Base-by-base conservation (phyloP, 2,113 vertebrate genomes). In the Cygnus atratus region DNA sequence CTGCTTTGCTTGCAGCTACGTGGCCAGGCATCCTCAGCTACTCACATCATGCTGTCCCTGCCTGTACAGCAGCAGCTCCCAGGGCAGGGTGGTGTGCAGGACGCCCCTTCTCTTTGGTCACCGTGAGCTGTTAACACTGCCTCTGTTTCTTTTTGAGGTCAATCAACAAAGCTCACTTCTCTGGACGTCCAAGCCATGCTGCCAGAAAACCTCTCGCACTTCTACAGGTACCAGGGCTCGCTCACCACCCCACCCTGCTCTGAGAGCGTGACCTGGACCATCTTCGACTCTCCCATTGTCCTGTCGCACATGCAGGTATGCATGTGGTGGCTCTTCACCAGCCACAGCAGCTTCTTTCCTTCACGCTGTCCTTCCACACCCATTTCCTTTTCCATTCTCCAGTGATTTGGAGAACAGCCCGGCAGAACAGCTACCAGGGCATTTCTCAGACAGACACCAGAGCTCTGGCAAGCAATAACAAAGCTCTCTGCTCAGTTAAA, bases 171-270 rank as follows among this genome's bases (percentile, higher is more conserved):
- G 37, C 98, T 99, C 26, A 74, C 91, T 0, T 95, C 87, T 21
- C 85, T 99, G n/a, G 85, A 99, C 4, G 93, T 99, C 82, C 97
- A 98, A 61, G 98, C 98, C 76, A 99, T 99, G 99, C 97, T 99
- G 35, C 98, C 99, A 0, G 98, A 99, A 94, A 98, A 99, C 96
- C 95, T 99, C 24, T 97, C 97, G 2, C 96, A 98, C 62, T 99
- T 99, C 98, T 99, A 98, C 96, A 97, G 99, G 61, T 99, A 99
- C 86, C 95, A 98, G 35, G 99, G 99, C 54, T 99, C 99, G 19
- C 98, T 99, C 52, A 99, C 99, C 35, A 99, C 99, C 4, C 99
- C 99, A 0, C 99, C 99, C 3, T 99, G 99, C 95, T 98, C 97
- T 0, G 99, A 99, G 97, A 99, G 98, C 15, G 98, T 99, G 48